phyloP scores from a whole-genome alignment of 2,113 vertebrate species.

The Gasterosteus aculeatus region DNA sequence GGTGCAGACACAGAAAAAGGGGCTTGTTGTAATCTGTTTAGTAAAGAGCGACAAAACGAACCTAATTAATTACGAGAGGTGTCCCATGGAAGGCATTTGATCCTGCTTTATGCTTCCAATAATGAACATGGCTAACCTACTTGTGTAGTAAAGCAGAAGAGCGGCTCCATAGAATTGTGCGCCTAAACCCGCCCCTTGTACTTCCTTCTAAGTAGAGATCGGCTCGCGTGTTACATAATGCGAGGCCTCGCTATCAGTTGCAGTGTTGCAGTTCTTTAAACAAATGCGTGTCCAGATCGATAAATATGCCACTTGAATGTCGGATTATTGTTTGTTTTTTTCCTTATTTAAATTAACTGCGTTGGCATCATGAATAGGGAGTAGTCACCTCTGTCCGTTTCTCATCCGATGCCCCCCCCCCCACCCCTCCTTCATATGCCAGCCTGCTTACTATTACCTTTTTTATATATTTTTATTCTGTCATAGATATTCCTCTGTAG shows the following conservation, averaged over 20 bases:
- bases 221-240: conserved; percentile 74
- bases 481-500: conserved; percentile 13
- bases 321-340: not conserved
- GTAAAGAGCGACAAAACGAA: conserved; percentile 21
- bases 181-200: conserved; percentile 69
- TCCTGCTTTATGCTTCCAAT: conserved; percentile 27
- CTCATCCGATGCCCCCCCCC: not conserved
- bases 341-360: conserved; percentile 6
- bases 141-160: conserved; percentile 44
- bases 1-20: conserved; percentile 7
- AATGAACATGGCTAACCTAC: conserved; percentile 16
- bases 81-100: conserved; percentile 11
- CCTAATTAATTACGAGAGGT: conserved; percentile 4
- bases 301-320: conserved; percentile 23
- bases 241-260: conserved; percentile 50
- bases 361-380: not conserved
- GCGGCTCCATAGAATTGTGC: conserved; percentile 61
- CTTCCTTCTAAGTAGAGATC: conserved; percentile 70
- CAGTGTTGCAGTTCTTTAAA: conserved; percentile 37
- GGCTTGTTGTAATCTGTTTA: conserved; percentile 21
- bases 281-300: conserved; percentile 6
- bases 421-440: conserved; percentile 7
- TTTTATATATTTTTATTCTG: conserved; percentile 26
- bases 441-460: conserved; percentile 27
- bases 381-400: conserved; percentile 19